phyloP scores from a whole-genome alignment of 2,797 vertebrate species.

The Cheirogaleus major region DNA sequence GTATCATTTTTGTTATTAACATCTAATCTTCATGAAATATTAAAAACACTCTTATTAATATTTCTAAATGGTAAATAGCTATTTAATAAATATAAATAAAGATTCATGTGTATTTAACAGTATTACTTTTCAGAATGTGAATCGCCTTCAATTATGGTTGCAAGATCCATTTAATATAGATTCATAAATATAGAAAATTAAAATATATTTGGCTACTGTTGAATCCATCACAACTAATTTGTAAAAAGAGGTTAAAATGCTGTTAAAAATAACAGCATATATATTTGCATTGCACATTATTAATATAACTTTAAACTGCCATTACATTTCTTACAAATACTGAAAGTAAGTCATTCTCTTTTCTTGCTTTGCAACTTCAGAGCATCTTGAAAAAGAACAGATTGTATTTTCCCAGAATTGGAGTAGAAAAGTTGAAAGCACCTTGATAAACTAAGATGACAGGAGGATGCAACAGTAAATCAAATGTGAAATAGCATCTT shows the following conservation, averaged over 20 bases:
- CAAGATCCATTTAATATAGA: background rate
- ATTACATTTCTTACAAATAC: background rate
- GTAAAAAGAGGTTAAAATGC: background rate
- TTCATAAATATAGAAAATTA: background rate
- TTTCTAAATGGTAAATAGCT: background rate
- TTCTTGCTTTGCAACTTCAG: constrained; percentile 71
- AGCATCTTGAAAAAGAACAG: background rate
- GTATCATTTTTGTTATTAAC: background rate
- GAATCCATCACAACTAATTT: background rate
- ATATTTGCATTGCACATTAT: background rate
- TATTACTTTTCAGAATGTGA: background rate
- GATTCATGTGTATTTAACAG: background rate
- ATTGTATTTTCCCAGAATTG: background rate
- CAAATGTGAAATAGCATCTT: constrained; percentile 78
- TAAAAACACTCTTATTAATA: background rate
- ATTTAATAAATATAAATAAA: background rate
- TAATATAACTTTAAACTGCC: background rate
- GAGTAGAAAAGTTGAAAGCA: constrained; percentile 67
- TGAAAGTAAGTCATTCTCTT: constrained; percentile 50
- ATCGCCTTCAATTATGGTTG: background rate
- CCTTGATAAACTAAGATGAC: constrained; percentile 73
- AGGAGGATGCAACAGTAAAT: constrained; percentile 76
- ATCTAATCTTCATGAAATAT: background rate
- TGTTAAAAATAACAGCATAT: background rate
- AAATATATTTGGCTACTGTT: background rate